Percentiles rank a stretch among this genome's conserved stretches.
These are phyloP conservation scores for Notechis scutatus DNA, from an alignment of 2,113 vertebrate genomes.

Conservation along the genomic window DNA sequence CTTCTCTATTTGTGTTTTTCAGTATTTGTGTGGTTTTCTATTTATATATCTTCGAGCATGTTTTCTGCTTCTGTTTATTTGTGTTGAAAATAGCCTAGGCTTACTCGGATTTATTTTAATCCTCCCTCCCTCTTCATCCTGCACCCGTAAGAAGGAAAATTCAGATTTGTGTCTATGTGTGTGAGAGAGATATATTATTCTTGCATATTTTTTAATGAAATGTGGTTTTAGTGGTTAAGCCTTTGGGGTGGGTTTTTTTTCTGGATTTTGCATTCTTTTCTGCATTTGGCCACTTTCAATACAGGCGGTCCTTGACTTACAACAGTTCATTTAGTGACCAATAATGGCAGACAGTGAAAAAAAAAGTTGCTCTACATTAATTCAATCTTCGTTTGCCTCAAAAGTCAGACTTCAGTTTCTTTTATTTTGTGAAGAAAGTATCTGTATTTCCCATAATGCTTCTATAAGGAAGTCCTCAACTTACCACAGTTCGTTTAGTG, in stretches of 20 bases:
- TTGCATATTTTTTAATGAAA: slow-evolving; percentile 7
- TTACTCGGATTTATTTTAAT: neutral
- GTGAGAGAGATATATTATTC: neutral
- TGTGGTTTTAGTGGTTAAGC: rapidly evolving
- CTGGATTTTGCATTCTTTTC: neutral
- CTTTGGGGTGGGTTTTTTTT: neutral
- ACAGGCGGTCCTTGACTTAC: no score
- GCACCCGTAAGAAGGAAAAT: neutral
- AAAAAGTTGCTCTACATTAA: no score
- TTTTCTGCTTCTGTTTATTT: neutral
- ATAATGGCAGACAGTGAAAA: no score
- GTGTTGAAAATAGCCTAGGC: neutral
- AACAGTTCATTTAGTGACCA: no score
- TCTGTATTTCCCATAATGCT: no score
- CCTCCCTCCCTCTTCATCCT: neutral
- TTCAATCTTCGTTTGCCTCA: no score
- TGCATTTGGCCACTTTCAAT: neutral
- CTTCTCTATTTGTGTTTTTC: neutral
- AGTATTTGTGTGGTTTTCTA: neutral
- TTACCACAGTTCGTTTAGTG: no score
- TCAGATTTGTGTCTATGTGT: neutral
- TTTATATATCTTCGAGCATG: neutral
- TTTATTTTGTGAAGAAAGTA: no score
- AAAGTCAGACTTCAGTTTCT: no score
- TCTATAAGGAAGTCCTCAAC: no score